Evolutionary conservation across 2,113 vertebrate genomes (phyloP).

Genomic region (Tachysurus fulvidraco): DNA sequence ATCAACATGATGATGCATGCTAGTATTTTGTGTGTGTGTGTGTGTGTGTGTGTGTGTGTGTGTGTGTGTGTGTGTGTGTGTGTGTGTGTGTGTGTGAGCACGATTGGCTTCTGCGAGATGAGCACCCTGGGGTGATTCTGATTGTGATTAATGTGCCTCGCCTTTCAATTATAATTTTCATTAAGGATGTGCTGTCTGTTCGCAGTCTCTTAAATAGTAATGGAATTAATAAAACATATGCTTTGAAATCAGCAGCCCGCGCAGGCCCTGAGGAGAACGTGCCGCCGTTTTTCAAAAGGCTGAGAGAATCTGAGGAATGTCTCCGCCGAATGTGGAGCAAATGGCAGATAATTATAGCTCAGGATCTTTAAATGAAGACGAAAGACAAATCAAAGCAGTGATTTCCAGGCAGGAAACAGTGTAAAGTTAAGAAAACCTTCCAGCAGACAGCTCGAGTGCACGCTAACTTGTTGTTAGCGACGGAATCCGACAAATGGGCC

Average conservation of each 20-base stretch:
- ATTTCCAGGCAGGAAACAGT: not conserved
- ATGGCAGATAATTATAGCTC: conserved; percentile 44
- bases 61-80: conserved; percentile 30
- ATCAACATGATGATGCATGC: not conserved
- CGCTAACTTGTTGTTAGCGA: not conserved
- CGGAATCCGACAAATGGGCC: not conserved
- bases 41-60: not conserved
- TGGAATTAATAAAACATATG: conserved; percentile 62
- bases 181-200: conserved; percentile 57
- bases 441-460: too few relatives aligned
- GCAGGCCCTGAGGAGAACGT: conserved; percentile 41
- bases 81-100: not conserved
- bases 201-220: conserved; percentile 55
- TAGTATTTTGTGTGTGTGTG: conserved; percentile 18
- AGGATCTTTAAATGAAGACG: conserved; percentile 5
- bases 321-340: conserved; percentile 27
- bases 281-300: conserved; percentile 29
- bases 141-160: conserved; percentile 55
- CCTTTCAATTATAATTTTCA: conserved; percentile 61
- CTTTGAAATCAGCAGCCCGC: conserved; percentile 49
- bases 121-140: conserved; percentile 50
- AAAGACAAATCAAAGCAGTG: not conserved
- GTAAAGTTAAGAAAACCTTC: not conserved
- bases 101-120: not conserved
- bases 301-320: conserved; percentile 32